Conservation (phyloP, 2,888 invertebrate genomes). For the Pollenia labialis region DNA sequence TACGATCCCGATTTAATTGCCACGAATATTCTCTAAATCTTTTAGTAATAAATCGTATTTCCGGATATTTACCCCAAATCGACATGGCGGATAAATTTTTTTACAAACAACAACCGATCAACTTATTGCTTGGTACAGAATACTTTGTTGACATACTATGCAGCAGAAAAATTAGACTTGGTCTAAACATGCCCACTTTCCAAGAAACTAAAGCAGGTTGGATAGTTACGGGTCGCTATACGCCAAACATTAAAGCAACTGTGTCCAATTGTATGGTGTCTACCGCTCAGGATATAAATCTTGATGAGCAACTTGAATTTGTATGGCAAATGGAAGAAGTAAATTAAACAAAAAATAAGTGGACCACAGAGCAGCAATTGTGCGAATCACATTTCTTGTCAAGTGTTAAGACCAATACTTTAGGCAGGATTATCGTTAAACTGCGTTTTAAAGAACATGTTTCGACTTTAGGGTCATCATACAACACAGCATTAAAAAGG, state of each 20-base stretch:
- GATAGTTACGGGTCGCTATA: constrained; percentile 28
- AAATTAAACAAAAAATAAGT: constrained; percentile 15
- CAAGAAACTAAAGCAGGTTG: constrained; percentile 32
- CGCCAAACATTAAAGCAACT: constrained; percentile 1
- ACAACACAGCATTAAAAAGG: constrained; percentile 20
- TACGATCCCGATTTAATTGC: no score
- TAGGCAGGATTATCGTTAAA: constrained; percentile 31
- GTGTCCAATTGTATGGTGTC: background rate
- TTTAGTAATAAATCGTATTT: no score
- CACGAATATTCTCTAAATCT: no score
- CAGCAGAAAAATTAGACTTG: constrained; percentile 8
- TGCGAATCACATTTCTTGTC: constrained; percentile 18
- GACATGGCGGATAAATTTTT: no score
- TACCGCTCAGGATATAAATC: background rate
- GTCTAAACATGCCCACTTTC: constrained; percentile 9
- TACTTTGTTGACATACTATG: no score
- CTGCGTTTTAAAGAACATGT: constrained; percentile 31
- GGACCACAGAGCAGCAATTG: constrained; percentile 27
- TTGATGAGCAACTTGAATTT: constrained; percentile 33
- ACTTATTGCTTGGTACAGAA: no score
- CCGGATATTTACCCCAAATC: no score
- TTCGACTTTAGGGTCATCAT: constrained; percentile 23
- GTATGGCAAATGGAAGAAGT: constrained; percentile 42
- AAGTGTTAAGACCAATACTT: constrained; percentile 7
- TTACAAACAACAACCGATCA: no score